Conservation (phyloP, 1,140 invertebrate genomes). For the Forficula auricularia region DNA sequence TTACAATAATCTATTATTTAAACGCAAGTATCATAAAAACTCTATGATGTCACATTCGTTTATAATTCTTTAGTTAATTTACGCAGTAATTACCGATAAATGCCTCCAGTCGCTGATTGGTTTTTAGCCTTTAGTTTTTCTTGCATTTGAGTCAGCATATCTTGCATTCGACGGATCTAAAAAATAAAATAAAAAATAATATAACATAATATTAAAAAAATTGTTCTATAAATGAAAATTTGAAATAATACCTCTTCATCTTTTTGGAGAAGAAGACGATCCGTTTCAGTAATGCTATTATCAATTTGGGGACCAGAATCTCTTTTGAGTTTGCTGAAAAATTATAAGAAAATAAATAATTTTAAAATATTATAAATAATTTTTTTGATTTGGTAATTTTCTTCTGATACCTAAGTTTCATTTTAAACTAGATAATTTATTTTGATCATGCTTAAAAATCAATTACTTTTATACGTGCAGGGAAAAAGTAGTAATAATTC, state of each 20-base stretch:
- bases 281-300: conserved; percentile 64
- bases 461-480: no score
- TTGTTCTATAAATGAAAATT: conserved; percentile 11
- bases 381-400: no score
- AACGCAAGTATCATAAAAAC: no score
- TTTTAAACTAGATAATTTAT: no score
- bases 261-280: conserved; percentile 71
- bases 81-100: no score
- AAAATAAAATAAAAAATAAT: conserved; percentile 17
- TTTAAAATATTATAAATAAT: no score
- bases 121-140: conserved; percentile 74
- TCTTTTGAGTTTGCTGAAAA: conserved; percentile 64
- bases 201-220: not conserved
- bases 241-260: conserved; percentile 63
- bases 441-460: no score
- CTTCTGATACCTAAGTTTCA: no score
- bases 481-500: no score
- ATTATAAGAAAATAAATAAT: conserved; percentile 6
- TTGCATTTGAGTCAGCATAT: conserved; percentile 93
- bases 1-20: no score
- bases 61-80: no score
- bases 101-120: conserved; percentile 25
- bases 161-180: conserved; percentile 84
- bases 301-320: conserved; percentile 55
- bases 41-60: no score